Percentiles rank a stretch among this genome's conserved stretches.
Conservation (phyloP, 2,888 invertebrate species). For the Mycogona germanica region DNA sequence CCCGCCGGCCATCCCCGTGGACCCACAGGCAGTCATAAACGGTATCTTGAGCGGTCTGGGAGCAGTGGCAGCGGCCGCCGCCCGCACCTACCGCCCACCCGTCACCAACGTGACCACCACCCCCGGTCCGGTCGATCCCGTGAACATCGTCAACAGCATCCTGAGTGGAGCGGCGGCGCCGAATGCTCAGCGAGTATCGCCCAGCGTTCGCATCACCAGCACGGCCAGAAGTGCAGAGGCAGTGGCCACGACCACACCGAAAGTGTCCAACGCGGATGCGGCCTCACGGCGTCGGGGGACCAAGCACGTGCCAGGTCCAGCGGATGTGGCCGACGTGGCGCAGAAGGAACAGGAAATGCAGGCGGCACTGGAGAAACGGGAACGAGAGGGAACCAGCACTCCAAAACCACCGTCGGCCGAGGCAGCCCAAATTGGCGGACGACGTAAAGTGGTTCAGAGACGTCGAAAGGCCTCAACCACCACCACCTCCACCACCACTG, state of each 20-base stretch:
- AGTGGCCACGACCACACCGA: background rate
- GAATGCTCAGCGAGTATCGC: no score
- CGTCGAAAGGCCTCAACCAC: slow-evolving; percentile 7
- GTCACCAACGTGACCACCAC: background rate
- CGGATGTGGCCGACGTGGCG: background rate
- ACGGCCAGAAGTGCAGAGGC: background rate
- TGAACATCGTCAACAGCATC: background rate
- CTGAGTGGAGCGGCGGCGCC: background rate
- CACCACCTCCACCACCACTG: slow-evolving; percentile 9
- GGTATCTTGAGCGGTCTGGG: background rate
- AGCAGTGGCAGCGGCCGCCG: background rate
- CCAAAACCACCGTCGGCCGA: background rate
- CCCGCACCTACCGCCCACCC: background rate
- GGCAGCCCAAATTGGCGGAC: background rate
- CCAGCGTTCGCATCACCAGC: background rate
- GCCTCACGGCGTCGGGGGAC: background rate
- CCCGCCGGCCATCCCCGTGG: no score
- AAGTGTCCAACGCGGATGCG: background rate
- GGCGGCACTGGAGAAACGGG: background rate
- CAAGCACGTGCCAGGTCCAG: background rate
- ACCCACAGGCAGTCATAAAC: background rate
- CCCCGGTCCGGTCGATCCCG: background rate
- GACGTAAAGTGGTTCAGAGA: background rate
- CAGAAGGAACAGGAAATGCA: background rate
- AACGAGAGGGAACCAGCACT: background rate